A percentile compares a stretch with the other conserved stretches of the same genome.
Evolutionary conservation across 1,140 invertebrate species (phyloP).

Genomic region (Plutomurus gul): DNA sequence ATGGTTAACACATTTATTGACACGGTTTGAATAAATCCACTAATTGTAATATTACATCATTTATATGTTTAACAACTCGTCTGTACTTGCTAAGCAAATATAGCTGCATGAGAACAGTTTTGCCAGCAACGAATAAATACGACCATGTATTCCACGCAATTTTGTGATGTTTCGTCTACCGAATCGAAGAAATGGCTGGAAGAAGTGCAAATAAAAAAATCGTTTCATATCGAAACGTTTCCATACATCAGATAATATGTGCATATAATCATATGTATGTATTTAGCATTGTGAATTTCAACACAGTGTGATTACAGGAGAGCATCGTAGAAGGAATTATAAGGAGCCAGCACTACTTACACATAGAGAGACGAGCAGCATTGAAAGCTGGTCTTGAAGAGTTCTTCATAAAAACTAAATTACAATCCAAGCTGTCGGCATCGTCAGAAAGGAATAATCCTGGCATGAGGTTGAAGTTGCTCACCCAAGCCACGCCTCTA

Average conservation of each 20-base stretch:
- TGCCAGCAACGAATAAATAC: no score
- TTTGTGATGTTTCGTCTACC: neutral
- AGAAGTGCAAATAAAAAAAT: constrained; percentile 2
- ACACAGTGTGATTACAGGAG: neutral
- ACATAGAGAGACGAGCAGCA: neutral
- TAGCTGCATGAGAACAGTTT: no score
- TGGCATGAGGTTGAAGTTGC: constrained; percentile 11
- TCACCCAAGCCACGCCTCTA: neutral
- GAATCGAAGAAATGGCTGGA: neutral
- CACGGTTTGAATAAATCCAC: no score
- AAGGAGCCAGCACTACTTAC: neutral
- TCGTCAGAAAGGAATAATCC: constrained; percentile 3
- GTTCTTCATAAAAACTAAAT: constrained; percentile 28
- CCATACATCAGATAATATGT: constrained; percentile 21
- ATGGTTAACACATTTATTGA: no score
- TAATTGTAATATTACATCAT: no score
- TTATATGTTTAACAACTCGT: no score
- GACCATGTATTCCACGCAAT: neutral
- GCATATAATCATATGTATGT: neutral
- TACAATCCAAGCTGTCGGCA: constrained; percentile 30
- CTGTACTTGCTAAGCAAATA: no score
- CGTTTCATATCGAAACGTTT: constrained; percentile 16
- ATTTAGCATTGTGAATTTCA: neutral
- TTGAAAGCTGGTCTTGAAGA: neutral
- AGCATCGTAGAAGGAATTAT: neutral